Base-by-base conservation (phyloP, 2,888 invertebrate genomes). In the Conomelus anceps region DNA sequence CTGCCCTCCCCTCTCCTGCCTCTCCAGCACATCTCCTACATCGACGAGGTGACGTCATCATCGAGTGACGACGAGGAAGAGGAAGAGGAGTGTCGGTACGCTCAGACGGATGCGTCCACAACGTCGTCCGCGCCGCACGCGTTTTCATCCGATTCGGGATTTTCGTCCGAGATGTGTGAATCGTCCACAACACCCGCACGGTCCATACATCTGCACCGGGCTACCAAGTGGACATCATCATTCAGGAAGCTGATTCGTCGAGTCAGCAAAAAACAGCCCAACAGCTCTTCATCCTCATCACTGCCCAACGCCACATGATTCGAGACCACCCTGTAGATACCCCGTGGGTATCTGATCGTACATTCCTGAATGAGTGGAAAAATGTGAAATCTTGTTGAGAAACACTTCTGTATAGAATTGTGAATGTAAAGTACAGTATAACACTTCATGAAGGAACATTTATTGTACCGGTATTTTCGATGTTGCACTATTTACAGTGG, bases 191-290 rank as follows among this genome's bases (percentile, higher is more conserved):
- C 91, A 26, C 89, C 91, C 84, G 89, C 91, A 87, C 90, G 90
- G 24, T 89, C 91, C 41, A 89, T 90, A 86, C 89, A 88, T 84
- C 85, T 84, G 23, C 89, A 87, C 29, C 93, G 92, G 0, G 93
- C 93, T 0, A 92, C 95, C 87, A 94, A 94, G 91, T 95, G 95
- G 95, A 95, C 95, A 22, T 94, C 95, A 0, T 95, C 95, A 4
- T 95, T 95, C 92, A 93, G 95, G 87, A 95, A 94, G 91, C 93
- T 95, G 84, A 94, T 94, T 85, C 90, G 91, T n/a, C 90, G 92
- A 85, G 92, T 92, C 23, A 92, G 91, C 22, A 91, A 91, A 9
- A 84, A 84, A 63, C 11, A 0, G 23, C n/a, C 23, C 22, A n/a
- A 20, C 29, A 22, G n/a, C 7, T 20, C 86, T 17, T 86, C 86